phyloP scores from a whole-genome alignment of 2,888 invertebrate genomes.

The Piscicola geometra region DNA sequence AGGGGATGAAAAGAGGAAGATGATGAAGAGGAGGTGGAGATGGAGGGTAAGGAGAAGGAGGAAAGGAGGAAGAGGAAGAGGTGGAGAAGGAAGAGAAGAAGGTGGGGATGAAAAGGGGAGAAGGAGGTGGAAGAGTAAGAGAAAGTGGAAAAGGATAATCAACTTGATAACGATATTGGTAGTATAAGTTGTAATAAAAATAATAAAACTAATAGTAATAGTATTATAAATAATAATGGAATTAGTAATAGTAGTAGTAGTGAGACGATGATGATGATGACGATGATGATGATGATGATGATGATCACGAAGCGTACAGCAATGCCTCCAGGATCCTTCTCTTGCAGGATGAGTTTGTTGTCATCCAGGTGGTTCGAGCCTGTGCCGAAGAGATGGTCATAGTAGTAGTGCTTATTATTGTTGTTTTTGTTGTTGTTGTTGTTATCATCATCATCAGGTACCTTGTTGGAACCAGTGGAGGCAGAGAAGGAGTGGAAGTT shows the following conservation, averaged over 20 bases:
- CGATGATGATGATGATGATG: neutral
- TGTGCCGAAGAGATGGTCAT: neutral
- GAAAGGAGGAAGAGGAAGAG: too few relatives aligned
- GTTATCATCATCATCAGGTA: neutral
- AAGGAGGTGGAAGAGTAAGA: too few relatives aligned
- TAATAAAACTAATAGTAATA: too few relatives aligned
- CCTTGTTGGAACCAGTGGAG: constrained; percentile 56
- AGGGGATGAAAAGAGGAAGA: neutral
- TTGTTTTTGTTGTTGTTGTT: neutral
- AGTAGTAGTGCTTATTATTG: too few relatives aligned
- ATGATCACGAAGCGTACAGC: constrained; percentile 51
- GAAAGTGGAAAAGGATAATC: neutral
- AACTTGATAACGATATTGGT: neutral
- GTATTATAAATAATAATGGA: too few relatives aligned
- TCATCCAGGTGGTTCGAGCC: constrained; percentile 47
- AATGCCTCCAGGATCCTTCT: constrained; percentile 62
- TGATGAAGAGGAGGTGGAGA: neutral
- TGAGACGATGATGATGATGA: neutral
- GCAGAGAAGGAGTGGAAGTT: constrained; percentile 58
- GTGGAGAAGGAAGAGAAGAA: neutral
- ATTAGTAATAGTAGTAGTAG: constrained; percentile 3
- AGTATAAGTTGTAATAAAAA: constrained; percentile 4
- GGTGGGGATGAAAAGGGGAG: too few relatives aligned
- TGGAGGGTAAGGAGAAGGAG: too few relatives aligned
- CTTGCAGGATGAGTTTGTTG: constrained; percentile 60